phyloP scores from a whole-genome alignment of 2,113 vertebrate species.

The Erinaceus europaeus region DNA sequence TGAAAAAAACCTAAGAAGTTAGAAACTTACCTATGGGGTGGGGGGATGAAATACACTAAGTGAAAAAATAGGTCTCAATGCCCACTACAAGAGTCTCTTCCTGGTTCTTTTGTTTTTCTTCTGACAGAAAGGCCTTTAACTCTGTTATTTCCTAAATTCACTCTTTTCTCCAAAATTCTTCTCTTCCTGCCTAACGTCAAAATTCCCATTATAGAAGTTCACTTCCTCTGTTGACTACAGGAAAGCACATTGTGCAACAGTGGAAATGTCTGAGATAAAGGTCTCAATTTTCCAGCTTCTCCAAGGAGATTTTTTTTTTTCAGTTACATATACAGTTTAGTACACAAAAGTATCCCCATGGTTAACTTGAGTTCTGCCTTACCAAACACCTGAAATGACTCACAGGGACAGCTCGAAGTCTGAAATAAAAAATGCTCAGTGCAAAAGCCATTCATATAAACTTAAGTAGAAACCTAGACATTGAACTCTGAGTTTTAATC shows the following conservation, averaged over 20 bases:
- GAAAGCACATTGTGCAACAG: not conserved
- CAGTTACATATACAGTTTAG: conserved; percentile 66
- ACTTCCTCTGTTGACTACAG: not conserved
- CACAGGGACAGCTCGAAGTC: conserved; percentile 78
- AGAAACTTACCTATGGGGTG: not conserved
- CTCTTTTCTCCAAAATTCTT: not conserved
- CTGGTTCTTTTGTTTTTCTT: not conserved
- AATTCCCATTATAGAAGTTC: not conserved
- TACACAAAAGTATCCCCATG: conserved; percentile 74
- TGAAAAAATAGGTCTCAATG: not conserved
- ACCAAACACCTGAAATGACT: conserved; percentile 75
- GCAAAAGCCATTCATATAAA: conserved; percentile 65
- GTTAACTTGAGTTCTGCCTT: conserved; percentile 77
- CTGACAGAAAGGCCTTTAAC: not conserved
- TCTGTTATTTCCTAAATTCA: not conserved
- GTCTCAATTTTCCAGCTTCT: not conserved
- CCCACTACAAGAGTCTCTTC: not conserved
- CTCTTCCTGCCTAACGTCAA: not conserved
- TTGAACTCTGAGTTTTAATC: conserved; percentile 10
- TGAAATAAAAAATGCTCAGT: conserved; percentile 78
- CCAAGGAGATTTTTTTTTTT: too few relatives aligned
- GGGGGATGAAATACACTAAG: not conserved
- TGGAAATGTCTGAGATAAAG: not conserved
- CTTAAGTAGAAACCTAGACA: conserved; percentile 25
- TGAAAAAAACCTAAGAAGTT: not conserved